A percentile compares a stretch with the other conserved stretches of the same genome.
Conservation (phyloP, 2,113 vertebrate species). For the Todiramphus saurophagus region DNA sequence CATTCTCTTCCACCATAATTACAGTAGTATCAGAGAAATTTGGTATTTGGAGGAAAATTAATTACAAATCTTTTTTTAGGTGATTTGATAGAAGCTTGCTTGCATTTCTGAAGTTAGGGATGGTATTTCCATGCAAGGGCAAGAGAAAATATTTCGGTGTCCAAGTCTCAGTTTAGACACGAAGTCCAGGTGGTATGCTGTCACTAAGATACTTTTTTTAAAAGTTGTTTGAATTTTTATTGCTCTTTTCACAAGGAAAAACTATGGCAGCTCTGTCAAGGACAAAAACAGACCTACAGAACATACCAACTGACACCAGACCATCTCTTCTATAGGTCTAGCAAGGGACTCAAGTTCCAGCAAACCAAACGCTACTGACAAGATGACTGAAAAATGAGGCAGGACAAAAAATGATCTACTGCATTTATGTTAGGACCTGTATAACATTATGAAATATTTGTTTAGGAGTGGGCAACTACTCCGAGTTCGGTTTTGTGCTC, state of each 20-base stretch:
- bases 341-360: not conserved
- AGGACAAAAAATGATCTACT: not conserved
- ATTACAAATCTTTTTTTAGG: not conserved
- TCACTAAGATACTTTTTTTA: not conserved
- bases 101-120: not conserved
- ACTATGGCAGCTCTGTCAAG: not conserved
- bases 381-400: not conserved
- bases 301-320: not conserved
- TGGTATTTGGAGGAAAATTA: not conserved
- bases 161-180: not conserved
- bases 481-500: not conserved
- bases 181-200: not conserved
- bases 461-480: not conserved
- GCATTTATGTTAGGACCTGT: not conserved
- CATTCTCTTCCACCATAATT: not conserved
- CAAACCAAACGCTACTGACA: not conserved
- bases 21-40: not conserved
- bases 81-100: not conserved
- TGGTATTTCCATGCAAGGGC: not conserved
- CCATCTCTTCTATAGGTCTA: not conserved
- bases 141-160: not conserved
- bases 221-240: not conserved
- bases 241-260: not conserved
- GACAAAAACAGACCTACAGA: not conserved
- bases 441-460: not conserved